phyloP scores from a whole-genome alignment of 2,113 vertebrate genomes.

The Lepus timidus region DNA sequence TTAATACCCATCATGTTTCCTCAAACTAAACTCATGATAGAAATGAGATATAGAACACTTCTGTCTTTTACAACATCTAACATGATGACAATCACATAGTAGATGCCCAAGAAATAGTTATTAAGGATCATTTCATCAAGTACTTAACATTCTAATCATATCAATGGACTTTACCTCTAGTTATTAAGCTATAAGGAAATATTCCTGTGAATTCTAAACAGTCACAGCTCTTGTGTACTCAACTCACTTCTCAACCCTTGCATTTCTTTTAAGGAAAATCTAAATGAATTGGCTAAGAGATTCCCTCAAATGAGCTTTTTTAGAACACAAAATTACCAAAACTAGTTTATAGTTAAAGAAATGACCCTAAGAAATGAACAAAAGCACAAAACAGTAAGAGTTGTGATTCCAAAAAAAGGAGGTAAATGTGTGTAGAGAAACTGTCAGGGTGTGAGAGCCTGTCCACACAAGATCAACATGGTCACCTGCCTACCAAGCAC shows the following conservation, averaged over 20 bases:
- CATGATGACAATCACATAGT: neutral
- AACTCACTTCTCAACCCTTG: neutral
- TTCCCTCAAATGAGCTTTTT: neutral
- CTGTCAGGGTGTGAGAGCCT: fast-evolving
- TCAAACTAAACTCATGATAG: neutral
- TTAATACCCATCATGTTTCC: neutral
- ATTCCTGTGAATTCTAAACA: neutral
- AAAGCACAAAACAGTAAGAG: neutral
- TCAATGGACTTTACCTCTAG: neutral
- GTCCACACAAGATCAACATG: fast-evolving
- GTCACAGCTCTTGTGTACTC: neutral
- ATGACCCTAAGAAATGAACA: neutral
- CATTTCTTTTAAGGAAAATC: conserved; percentile 26
- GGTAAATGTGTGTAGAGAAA: neutral
- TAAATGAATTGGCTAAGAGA: conserved; percentile 8
- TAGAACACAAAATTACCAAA: neutral
- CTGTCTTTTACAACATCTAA: neutral
- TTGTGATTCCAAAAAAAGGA: neutral
- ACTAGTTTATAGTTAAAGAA: neutral
- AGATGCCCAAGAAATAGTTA: neutral
- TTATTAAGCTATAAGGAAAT: neutral
- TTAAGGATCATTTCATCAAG: neutral
- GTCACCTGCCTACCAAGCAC: neutral
- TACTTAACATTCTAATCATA: neutral
- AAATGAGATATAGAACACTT: neutral